Evolutionary conservation across 2,113 vertebrate genomes (phyloP), one percentile per base, ranked within the genome.

Genomic region (Hyla sarda): DNA sequence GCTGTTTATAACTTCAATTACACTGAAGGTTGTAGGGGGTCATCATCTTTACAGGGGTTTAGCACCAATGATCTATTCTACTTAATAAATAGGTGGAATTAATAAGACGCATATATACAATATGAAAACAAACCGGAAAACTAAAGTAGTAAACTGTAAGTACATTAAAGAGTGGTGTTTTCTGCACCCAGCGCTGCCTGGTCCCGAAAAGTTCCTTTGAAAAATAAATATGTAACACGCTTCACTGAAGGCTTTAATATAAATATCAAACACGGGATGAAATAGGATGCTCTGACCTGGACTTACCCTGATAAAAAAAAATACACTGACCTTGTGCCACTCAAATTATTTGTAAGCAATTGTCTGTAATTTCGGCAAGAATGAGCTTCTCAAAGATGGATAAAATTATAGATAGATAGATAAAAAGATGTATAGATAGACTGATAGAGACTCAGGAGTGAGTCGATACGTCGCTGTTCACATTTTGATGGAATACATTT

Each of bases 281-380:
- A 56, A 37, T 50, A 11, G 48, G 67, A 41, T 41, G 34, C 28
- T 48, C 34, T 65, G 58, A 62, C 82, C 32, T 71, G 67, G 8
- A 69, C 65, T 34, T 69, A 69, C 30, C 30, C 65, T 21, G 62
- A 52, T 69, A 69, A 69, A 69, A 69, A 69, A 69, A 71, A 67
- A 48, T 34, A 32, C 47, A 52, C 47, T 82, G 47, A 67, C 80
- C 45, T 41, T 82, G 41, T 52, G 41, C 28, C 25, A 30, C 5
- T 28, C 16, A 69, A 3, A 67, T 9, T 69, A 37, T 82, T 62
- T 73, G 71, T 25, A 1, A 47, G 11, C 23, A 74, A 25, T 16
- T 47, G 72, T 47, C 11, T 23, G 48, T 16, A 74, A 9, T 73
- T 2, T 2, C 1, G 30, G 32, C 65, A 8, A 71, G 9, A 17